phyloP scores from a whole-genome alignment of 2,888 invertebrate species.

The Ophion ventricosus region DNA sequence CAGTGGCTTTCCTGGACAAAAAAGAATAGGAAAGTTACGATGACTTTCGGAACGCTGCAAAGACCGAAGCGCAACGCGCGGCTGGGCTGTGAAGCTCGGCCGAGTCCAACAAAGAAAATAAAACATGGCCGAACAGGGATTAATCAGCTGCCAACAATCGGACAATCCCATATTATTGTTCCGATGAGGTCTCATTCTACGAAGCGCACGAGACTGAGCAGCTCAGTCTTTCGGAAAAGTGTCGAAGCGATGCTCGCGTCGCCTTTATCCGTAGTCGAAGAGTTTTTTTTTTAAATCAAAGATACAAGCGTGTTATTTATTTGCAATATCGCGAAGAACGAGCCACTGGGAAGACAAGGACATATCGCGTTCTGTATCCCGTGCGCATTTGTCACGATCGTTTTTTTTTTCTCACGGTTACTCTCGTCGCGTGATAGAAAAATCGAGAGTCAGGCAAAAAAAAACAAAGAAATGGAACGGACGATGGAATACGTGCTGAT shows the following conservation, averaged over 20 bases:
- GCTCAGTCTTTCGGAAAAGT: slow-evolving; percentile 64
- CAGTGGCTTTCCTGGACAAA: too few species aligned
- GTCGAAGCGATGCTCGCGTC: slow-evolving; percentile 59
- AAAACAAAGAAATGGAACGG: slow-evolving; percentile 47
- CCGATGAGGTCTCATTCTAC: slow-evolving; percentile 71
- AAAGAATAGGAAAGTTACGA: not conserved
- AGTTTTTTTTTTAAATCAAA: slow-evolving; percentile 16
- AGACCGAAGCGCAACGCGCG: not conserved
- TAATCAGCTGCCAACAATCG: slow-evolving; percentile 73
- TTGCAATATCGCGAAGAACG: not conserved
- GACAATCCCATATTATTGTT: slow-evolving; percentile 70
- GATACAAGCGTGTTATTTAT: not conserved
- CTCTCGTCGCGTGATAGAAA: not conserved
- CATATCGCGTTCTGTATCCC: not conserved
- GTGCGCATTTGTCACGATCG: not conserved
- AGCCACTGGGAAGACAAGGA: not conserved
- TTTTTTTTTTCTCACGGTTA: not conserved
- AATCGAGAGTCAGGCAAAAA: not conserved
- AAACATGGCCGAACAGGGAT: slow-evolving; percentile 74
- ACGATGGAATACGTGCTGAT: slow-evolving; percentile 87
- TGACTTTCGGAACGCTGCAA: not conserved
- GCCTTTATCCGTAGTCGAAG: slow-evolving; percentile 3
- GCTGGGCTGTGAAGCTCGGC: not conserved
- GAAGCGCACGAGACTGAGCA: slow-evolving; percentile 65
- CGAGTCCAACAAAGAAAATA: not conserved